phyloP scores from a whole-genome alignment of 1,140 invertebrate species.

The Drepana arcuata region DNA sequence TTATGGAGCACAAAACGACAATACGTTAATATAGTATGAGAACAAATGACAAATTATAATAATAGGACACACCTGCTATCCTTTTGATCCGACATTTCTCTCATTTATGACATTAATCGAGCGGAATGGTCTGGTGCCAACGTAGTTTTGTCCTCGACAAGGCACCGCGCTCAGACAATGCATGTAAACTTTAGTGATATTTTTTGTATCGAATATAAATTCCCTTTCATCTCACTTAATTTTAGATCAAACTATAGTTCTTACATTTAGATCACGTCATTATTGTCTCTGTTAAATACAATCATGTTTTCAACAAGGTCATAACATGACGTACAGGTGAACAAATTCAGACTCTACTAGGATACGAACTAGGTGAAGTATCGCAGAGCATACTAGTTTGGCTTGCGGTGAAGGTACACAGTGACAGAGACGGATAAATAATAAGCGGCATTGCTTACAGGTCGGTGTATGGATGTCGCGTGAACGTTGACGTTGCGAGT shows the following conservation, averaged over 20 bases:
- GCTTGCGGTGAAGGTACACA: no score
- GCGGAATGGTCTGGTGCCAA: slow-evolving; percentile 58
- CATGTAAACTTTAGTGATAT: slow-evolving; percentile 49
- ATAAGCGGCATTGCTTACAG: slow-evolving; percentile 60
- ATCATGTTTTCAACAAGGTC: no score
- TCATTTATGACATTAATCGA: slow-evolving; percentile 70
- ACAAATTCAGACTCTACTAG: slow-evolving; percentile 20
- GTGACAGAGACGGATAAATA: slow-evolving; percentile 63
- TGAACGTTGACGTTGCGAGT: slow-evolving; percentile 39
- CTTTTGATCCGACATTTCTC: slow-evolving; percentile 68
- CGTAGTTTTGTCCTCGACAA: slow-evolving; percentile 57
- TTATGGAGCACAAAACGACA: slow-evolving; percentile 31
- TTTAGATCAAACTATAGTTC: slow-evolving; percentile 65
- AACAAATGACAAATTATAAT: slow-evolving; percentile 66
- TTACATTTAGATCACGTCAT: slow-evolving; percentile 64
- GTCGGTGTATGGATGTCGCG: slow-evolving; percentile 45
- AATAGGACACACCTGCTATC: slow-evolving; percentile 69
- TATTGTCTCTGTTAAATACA: slow-evolving; percentile 54
- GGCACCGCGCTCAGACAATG: slow-evolving; percentile 51
- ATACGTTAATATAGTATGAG: slow-evolving; percentile 42
- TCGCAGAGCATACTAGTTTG: no score
- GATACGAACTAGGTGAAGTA: slow-evolving; percentile 9
- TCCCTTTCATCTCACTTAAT: slow-evolving; percentile 65
- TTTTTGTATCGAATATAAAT: slow-evolving; percentile 62
- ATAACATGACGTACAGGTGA: no score